phyloP scores from a whole-genome alignment of 64 coral and sea anemone species.

The Actinia equina region DNA sequence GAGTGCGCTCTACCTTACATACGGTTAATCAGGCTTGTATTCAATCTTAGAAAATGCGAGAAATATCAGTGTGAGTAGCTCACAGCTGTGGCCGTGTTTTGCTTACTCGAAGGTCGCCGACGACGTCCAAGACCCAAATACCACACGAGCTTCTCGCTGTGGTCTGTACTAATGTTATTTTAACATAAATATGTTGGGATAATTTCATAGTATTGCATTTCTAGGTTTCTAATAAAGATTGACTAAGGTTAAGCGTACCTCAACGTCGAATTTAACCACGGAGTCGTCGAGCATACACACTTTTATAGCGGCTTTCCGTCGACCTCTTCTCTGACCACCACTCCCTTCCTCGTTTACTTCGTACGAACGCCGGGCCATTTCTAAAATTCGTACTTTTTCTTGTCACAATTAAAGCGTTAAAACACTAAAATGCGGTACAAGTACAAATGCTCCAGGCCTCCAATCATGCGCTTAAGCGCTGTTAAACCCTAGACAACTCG shows the following conservation, averaged over 20 bases:
- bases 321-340: constrained; percentile 47
- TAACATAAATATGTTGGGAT: background rate
- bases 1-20: background rate
- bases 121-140: constrained; percentile 4
- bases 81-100: constrained; percentile 17
- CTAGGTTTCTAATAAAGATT: background rate
- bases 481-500: constrained; percentile 6
- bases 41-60: background rate
- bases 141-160: background rate
- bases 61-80: constrained; percentile 8
- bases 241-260: constrained; percentile 44
- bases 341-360: constrained; percentile 69
- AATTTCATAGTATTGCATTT: background rate
- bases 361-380: constrained; percentile 54
- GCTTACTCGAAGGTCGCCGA: constrained; percentile 16
- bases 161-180: background rate
- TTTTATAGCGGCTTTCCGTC: constrained; percentile 79
- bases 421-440: background rate
- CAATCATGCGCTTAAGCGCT: constrained; percentile 16
- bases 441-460: constrained; percentile 3
- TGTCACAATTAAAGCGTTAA: background rate
- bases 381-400: constrained; percentile 12
- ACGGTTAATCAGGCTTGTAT: background rate
- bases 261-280: constrained; percentile 90
- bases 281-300: constrained; percentile 92